Conservation (phyloP, 2,888 invertebrate genomes). For the Xanthia togata region DNA sequence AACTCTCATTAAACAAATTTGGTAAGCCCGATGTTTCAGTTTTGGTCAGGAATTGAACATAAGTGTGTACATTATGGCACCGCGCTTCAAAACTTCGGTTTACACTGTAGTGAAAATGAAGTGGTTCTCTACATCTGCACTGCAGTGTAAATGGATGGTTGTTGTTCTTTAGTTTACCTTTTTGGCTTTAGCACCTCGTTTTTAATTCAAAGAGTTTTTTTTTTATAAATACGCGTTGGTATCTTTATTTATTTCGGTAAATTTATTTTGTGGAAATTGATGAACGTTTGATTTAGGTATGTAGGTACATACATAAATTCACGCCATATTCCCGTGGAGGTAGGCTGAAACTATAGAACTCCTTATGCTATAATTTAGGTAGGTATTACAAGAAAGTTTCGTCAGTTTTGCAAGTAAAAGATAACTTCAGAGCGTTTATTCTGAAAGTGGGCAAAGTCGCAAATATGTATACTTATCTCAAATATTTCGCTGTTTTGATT, state of each 20-base stretch:
- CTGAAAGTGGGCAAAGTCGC: too few species aligned
- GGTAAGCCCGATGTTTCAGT: slow-evolving; percentile 3
- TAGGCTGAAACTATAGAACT: not conserved
- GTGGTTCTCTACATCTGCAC: slow-evolving; percentile 44
- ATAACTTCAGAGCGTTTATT: too few species aligned
- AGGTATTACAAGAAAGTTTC: not conserved
- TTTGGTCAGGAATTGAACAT: not conserved
- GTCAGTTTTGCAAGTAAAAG: not conserved
- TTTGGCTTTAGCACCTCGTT: slow-evolving; percentile 16
- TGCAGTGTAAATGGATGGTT: slow-evolving; percentile 49
- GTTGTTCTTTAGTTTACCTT: slow-evolving; percentile 17
- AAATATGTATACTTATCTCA: too few species aligned
- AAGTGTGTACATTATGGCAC: slow-evolving; percentile 11
- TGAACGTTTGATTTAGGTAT: not conserved
- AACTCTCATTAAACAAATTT: not conserved
- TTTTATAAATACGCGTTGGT: not conserved
- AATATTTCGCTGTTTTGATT: too few species aligned
- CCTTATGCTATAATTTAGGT: not conserved
- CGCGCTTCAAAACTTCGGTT: slow-evolving; percentile 13
- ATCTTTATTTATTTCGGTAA: not conserved
- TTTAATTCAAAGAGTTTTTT: slow-evolving; percentile 30
- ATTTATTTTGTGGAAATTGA: not conserved
- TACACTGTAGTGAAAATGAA: slow-evolving; percentile 21
- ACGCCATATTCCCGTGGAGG: not conserved
- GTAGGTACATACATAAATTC: not conserved